phyloP scores from a whole-genome alignment of 1,140 invertebrate species.

The Chironomus striatipennis region DNA sequence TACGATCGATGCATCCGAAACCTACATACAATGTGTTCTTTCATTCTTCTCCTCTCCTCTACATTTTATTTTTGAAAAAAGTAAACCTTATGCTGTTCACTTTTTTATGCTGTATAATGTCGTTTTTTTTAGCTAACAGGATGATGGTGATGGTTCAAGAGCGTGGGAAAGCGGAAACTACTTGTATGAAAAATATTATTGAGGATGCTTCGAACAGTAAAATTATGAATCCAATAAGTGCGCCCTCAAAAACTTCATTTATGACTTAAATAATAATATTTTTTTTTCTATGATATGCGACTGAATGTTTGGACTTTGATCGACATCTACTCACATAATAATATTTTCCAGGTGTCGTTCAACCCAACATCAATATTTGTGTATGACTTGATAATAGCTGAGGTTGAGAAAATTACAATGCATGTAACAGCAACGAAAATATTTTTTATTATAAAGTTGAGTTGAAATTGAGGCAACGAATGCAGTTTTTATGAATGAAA shows the following conservation, averaged over 20 bases:
- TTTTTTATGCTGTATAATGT: not conserved
- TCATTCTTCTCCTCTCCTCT: not conserved
- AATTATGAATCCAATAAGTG: not conserved
- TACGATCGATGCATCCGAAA: too few species aligned
- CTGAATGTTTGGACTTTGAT: not conserved
- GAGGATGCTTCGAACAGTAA: not conserved
- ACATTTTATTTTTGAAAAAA: too few species aligned
- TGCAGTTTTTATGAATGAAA: not conserved
- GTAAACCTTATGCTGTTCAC: too few species aligned
- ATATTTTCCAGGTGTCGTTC: not conserved
- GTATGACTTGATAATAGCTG: too few species aligned
- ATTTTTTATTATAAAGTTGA: too few species aligned
- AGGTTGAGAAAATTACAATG: not conserved
- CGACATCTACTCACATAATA: not conserved
- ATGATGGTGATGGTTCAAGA: not conserved
- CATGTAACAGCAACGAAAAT: not conserved
- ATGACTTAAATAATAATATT: too few species aligned
- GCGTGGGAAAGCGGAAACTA: not conserved
- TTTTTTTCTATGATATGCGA: too few species aligned
- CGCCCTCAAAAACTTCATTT: too few species aligned
- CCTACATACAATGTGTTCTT: constrained; percentile 1
- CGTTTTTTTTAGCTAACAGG: not conserved
- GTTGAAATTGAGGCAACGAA: not conserved
- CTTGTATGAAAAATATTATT: not conserved
- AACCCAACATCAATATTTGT: not conserved